A percentile compares a stretch with the other conserved stretches of the same genome.
phyloP scores from a whole-genome alignment of 2,888 invertebrate genomes.

The Xanthorhoe designata region DNA sequence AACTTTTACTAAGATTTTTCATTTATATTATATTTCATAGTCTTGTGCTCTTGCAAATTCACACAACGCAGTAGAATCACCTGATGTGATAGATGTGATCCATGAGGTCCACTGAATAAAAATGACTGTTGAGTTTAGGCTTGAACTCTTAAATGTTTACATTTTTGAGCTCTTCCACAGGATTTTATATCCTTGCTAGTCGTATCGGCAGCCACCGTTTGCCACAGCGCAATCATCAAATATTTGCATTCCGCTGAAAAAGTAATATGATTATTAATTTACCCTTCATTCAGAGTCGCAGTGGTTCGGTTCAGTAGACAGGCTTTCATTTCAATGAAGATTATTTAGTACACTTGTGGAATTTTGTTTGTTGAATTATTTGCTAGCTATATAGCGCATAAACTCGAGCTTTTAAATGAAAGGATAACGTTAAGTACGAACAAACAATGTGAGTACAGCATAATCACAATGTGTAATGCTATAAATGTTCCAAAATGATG shows the following conservation, averaged over 20 bases:
- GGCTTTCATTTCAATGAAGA: constrained; percentile 68
- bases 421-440: too few relatives aligned
- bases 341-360: constrained; percentile 61
- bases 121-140: too few relatives aligned
- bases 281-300: constrained; percentile 69
- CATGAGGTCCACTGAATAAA: too few relatives aligned
- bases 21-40: too few relatives aligned
- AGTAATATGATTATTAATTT: constrained; percentile 85
- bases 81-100: too few relatives aligned
- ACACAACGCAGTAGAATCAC: too few relatives aligned
- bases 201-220: constrained; percentile 64
- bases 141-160: too few relatives aligned
- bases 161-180: background rate
- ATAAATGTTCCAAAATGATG: too few relatives aligned
- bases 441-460: too few relatives aligned
- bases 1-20: too few relatives aligned
- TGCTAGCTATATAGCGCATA: background rate
- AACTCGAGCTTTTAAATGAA: background rate
- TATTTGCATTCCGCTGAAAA: constrained; percentile 83
- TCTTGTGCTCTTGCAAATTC: too few relatives aligned
- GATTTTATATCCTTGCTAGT: background rate
- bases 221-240: constrained; percentile 80
- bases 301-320: constrained; percentile 64
- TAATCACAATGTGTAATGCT: too few relatives aligned
- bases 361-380: background rate